Evolutionary conservation across 2,888 invertebrate genomes (phyloP).

Genomic region (Drosophila melanosoma): DNA sequence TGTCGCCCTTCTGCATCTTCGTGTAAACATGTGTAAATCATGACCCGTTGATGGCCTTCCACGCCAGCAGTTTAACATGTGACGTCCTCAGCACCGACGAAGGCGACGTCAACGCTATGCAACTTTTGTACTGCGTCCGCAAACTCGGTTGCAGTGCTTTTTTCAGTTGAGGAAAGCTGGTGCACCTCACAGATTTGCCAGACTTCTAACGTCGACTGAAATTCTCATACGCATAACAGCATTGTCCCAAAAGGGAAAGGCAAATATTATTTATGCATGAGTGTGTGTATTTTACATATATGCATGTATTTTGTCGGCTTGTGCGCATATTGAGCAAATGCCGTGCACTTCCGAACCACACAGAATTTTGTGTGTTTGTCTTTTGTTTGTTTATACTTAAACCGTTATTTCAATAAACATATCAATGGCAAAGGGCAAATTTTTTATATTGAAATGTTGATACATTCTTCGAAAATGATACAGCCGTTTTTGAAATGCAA

Average conservation of each 20-base stretch:
- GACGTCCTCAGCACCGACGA: constrained; percentile 43
- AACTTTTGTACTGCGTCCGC: constrained; percentile 74
- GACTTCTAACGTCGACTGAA: constrained; percentile 14
- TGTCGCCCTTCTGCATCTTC: constrained; percentile 19
- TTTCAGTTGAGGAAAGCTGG: constrained; percentile 45
- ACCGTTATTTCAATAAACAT: constrained; percentile 72
- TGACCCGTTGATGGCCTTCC: constrained; percentile 74
- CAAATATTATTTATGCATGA: constrained; percentile 70
- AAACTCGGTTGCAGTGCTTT: constrained; percentile 16
- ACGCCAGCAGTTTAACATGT: constrained; percentile 54
- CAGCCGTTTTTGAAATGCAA: background rate
- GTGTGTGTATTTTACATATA: background rate
- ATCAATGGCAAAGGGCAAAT: constrained; percentile 66
- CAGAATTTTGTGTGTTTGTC: constrained; percentile 43
- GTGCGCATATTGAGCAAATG: constrained; percentile 57
- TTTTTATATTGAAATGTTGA: constrained; percentile 53
- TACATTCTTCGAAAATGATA: constrained; percentile 16
- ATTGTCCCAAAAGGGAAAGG: constrained; percentile 59
- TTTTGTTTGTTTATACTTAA: constrained; percentile 71
- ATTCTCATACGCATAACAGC: constrained; percentile 32
- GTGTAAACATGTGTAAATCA: constrained; percentile 84
- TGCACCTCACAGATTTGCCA: constrained; percentile 14
- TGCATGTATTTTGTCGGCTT: constrained; percentile 48
- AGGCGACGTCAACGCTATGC: background rate
- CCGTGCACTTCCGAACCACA: constrained; percentile 61